Conservation (phyloP, 2,797 vertebrate species). For the Scleropages formosus region DNA sequence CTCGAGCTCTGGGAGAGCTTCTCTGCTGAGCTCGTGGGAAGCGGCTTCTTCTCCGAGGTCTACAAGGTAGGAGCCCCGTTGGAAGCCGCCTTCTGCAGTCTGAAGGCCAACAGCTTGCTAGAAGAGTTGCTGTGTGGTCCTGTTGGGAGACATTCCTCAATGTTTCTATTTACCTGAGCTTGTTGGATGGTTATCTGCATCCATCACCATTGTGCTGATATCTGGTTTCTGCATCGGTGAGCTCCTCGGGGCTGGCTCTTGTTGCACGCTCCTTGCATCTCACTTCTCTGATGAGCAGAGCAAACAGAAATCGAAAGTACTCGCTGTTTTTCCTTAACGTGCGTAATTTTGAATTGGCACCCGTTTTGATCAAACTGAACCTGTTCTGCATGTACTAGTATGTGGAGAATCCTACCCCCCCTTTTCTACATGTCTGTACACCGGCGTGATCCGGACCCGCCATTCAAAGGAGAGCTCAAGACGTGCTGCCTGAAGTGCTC, state of each 20-base stretch:
- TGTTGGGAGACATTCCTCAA: no score
- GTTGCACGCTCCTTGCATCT: no score
- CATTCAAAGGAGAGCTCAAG: neutral
- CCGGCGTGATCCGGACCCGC: neutral
- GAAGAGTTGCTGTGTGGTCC: no score
- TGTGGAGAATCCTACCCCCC: neutral
- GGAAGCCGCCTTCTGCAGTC: no score
- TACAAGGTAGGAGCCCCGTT: conserved; percentile 72
- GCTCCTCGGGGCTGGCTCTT: no score
- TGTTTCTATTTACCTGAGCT: no score
- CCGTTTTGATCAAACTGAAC: neutral
- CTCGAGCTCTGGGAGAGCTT: conserved; percentile 89
- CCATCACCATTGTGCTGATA: no score
- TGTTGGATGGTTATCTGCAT: no score
- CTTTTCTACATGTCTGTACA: neutral
- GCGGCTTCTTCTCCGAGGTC: conserved; percentile 85
- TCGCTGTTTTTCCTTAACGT: no score
- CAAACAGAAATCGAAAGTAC: neutral
- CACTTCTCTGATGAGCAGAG: neutral
- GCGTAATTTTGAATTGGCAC: conserved; percentile 14
- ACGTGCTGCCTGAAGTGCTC: neutral
- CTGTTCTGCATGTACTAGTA: neutral
- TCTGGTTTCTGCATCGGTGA: no score
- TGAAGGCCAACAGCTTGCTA: no score
- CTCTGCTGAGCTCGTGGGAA: conserved; percentile 74